These are phyloP conservation scores for Ypsolopha sequella DNA, from an alignment of 2,888 invertebrate species.

Conservation along the genomic window DNA sequence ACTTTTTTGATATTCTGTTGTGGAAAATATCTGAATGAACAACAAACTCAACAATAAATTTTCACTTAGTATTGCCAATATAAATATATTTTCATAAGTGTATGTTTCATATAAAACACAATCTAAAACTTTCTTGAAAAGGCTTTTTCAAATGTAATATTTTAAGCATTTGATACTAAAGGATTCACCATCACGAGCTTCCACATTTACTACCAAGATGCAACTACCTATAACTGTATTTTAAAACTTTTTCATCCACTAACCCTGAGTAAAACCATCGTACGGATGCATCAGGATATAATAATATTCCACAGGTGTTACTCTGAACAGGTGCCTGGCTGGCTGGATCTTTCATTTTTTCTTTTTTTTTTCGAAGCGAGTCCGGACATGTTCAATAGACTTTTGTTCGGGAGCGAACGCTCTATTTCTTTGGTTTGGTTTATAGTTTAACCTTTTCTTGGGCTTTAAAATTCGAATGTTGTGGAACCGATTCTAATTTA, in stretches of 20 bases:
- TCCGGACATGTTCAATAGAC: constrained; percentile 56
- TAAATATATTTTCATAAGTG: too few species aligned
- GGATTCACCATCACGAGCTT: too few species aligned
- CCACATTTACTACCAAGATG: too few species aligned
- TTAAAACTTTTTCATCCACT: background rate
- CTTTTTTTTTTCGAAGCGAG: constrained; percentile 26
- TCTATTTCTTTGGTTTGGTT: constrained; percentile 36
- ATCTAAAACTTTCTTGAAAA: too few species aligned
- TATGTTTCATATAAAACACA: too few species aligned
- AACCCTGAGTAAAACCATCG: constrained; percentile 2
- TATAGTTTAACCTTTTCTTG: constrained; percentile 31
- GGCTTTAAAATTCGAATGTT: constrained; percentile 15
- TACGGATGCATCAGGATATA: constrained; percentile 25
- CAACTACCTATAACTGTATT: too few species aligned
- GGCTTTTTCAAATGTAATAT: too few species aligned
- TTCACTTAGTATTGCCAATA: too few species aligned
- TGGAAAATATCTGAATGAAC: background rate
- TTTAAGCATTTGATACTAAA: too few species aligned
- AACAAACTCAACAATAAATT: too few species aligned
- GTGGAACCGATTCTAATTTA: constrained; percentile 46
- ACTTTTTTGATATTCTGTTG: too few species aligned
- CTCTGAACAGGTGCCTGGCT: constrained; percentile 43
- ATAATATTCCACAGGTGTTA: constrained; percentile 52
- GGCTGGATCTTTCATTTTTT: constrained; percentile 16
- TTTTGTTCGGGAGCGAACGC: constrained; percentile 38